phyloP scores from a whole-genome alignment of 1,140 invertebrate species.

The Drosophila grimshawi region DNA sequence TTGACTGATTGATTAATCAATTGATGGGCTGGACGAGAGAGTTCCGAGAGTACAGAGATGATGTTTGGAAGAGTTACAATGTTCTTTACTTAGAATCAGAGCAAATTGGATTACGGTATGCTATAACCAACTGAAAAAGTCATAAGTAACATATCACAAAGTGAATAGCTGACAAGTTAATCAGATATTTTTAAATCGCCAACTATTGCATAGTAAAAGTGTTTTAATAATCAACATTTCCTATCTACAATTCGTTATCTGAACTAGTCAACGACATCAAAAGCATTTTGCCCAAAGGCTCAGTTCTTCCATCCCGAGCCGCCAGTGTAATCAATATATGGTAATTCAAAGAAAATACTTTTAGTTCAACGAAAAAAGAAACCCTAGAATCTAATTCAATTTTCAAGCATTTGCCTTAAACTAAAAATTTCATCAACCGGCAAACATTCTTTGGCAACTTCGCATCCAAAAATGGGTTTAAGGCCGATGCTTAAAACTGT shows the following conservation, averaged over 20 bases:
- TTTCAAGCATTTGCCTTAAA: background rate
- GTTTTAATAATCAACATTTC: too few relatives aligned
- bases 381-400: background rate
- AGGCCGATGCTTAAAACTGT: background rate
- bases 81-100: background rate
- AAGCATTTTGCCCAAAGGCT: slow-evolving; percentile 11
- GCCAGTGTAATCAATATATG: slow-evolving; percentile 12
- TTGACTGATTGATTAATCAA: slow-evolving; percentile 47
- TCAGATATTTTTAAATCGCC: too few relatives aligned
- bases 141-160: too few relatives aligned
- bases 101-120: too few relatives aligned
- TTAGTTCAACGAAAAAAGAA: background rate
- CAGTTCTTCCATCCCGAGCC: background rate
- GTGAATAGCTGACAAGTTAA: too few relatives aligned
- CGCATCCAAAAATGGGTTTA: slow-evolving; percentile 1
- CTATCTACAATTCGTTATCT: too few relatives aligned
- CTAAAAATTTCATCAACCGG: slow-evolving; percentile 3
- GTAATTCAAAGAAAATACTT: slow-evolving; percentile 23
- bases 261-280: slow-evolving; percentile 6
- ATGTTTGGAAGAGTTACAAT: background rate
- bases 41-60: background rate
- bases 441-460: background rate
- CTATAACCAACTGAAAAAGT: too few relatives aligned
- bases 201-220: too few relatives aligned
- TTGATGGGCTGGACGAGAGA: slow-evolving; percentile 10